Evolutionary conservation across 2,113 vertebrate genomes (phyloP).

Genomic region (Glaucidium brasilianum): DNA sequence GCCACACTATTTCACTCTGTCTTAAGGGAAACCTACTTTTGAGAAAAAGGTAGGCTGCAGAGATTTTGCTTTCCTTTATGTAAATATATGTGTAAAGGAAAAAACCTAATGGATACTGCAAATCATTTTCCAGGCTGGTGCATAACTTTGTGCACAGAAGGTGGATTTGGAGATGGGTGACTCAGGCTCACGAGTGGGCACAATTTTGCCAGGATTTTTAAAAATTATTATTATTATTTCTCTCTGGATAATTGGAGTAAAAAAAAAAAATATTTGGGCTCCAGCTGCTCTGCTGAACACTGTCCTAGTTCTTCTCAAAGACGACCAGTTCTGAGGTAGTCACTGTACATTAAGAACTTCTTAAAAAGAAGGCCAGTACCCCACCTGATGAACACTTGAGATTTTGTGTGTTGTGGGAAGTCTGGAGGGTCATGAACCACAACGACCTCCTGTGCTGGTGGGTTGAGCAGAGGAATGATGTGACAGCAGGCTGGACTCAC

Average conservation of each 20-base stretch:
- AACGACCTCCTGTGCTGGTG: neutral
- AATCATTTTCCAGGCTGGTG: neutral
- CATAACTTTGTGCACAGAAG: neutral
- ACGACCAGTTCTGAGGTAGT: neutral
- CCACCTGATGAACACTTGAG: neutral
- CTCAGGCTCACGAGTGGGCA: neutral
- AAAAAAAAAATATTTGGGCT: neutral
- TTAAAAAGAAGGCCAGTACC: neutral
- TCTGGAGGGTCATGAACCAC: fast-evolving
- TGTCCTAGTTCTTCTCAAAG: neutral
- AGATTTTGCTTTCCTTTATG: neutral
- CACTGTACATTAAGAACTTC: neutral
- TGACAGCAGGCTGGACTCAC: neutral
- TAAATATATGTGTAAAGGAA: neutral
- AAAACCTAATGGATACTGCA: neutral
- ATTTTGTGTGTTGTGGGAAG: neutral
- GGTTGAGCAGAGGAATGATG: neutral
- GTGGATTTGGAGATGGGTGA: neutral
- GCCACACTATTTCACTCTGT: neutral
- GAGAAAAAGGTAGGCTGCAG: neutral
- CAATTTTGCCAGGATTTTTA: neutral
- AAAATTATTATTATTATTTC: neutral
- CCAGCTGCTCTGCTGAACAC: neutral
- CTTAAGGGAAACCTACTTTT: neutral
- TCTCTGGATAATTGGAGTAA: neutral